Conservation (phyloP, 2,113 vertebrate species). For the Sander vitreus region DNA sequence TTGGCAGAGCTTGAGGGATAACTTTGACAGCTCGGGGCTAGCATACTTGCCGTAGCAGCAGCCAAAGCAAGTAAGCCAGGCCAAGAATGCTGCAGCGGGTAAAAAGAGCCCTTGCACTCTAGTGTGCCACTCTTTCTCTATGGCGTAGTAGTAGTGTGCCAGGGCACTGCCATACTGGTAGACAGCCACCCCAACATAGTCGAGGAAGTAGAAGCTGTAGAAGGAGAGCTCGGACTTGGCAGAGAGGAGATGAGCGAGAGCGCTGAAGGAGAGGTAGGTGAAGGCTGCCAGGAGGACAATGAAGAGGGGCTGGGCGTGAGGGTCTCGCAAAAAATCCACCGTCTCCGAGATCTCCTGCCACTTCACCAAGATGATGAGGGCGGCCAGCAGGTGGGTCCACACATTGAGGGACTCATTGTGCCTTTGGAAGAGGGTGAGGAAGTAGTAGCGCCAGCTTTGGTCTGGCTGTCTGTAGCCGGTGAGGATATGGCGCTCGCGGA, state of each 20-base stretch:
- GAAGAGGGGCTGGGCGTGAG: slow-evolving; percentile 91
- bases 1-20: slow-evolving; percentile 89
- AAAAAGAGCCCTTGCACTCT: slow-evolving; percentile 86
- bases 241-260: slow-evolving; percentile 93
- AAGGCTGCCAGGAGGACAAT: slow-evolving; percentile 89
- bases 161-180: slow-evolving; percentile 96
- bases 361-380: slow-evolving; percentile 89
- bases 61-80: slow-evolving; percentile 93
- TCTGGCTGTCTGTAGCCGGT: slow-evolving; percentile 90
- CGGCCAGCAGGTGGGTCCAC: slow-evolving; percentile 93
- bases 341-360: slow-evolving; percentile 86
- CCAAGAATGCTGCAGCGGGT: slow-evolving; percentile 86
- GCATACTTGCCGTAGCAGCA: slow-evolving; percentile 94
- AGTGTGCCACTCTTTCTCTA: slow-evolving; percentile 90
- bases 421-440: slow-evolving; percentile 92
- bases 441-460: slow-evolving; percentile 93
- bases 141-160: slow-evolving; percentile 92
- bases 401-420: slow-evolving; percentile 95
- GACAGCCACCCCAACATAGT: slow-evolving; percentile 93
- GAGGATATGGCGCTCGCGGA: slow-evolving; percentile 93
- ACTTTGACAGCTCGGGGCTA: slow-evolving; percentile 79
- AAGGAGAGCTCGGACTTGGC: slow-evolving; percentile 97
- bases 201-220: slow-evolving; percentile 96
- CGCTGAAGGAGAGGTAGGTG: slow-evolving; percentile 92
- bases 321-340: slow-evolving; percentile 91